Evolutionary conservation across 1,140 invertebrate species (phyloP), one percentile per base, ranked within the genome.

Genomic region (Sycophila sp.): DNA sequence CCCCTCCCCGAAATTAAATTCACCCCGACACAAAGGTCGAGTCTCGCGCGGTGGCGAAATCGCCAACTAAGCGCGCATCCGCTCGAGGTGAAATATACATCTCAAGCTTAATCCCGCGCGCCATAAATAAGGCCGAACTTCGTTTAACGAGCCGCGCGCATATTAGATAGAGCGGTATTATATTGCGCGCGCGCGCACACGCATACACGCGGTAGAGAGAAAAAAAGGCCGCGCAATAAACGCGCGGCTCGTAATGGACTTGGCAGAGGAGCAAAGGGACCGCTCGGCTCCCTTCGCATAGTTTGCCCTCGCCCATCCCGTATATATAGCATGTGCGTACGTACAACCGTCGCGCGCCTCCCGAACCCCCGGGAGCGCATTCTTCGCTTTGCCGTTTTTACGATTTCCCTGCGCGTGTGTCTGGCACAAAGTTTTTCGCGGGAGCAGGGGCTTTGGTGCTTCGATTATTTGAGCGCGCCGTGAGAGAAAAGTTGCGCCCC

Each of bases 81-180:
- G 2, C n/a, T 17, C 32, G 3, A 28, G 17, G 30, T 42, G 63
- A 65, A 65, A 59, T 40, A 32, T 59, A 26, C 15, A n/a, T n/a
- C 15, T 22, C 30, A 15, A 36, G 30, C 13, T 56, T 59, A 26
- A 19, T 24, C 8, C 30, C 8, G 19, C 19, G 11, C 26, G 15
- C 17, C 30, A 19, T 68, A 68, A 68, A 56, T 47, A 68, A 68
- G n/a, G 56, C 55, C 36, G 59, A 68, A 59, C 55, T 49, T 59
- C 19, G 36, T 59, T 68, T 59, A 68, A 68, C 19, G 15, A 68
- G 38, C 19, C 13, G 28, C 32, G n/a, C n/a, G 32, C 28, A 38
- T 28, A 47, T 59, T 68, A 59, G 55, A 59, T 36, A 49, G 53
- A 17, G 15, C 28, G 3, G 51, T 56, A 59, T 68, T 59, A n/a